Percentiles rank a stretch among this genome's conserved stretches.
Evolutionary conservation across 1,140 invertebrate genomes (phyloP).

Genomic region (Macrotrachela quadricornifera): DNA sequence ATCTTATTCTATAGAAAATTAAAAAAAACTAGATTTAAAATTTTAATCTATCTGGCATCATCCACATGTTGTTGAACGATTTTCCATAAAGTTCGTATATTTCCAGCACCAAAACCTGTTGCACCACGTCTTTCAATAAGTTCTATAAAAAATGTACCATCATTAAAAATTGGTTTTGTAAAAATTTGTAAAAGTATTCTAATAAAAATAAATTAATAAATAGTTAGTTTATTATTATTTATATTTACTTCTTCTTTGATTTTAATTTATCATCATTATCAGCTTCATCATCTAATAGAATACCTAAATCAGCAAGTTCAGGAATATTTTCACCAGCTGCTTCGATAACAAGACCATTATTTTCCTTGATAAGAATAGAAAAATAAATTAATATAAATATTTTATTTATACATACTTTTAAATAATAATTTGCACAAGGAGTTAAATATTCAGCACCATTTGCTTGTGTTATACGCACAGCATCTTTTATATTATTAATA

Average conservation of each 20-base stretch:
- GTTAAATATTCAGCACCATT: background rate
- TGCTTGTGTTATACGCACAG: conserved; percentile 6
- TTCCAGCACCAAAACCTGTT: conserved; percentile 35
- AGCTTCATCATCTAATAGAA: conserved; percentile 28
- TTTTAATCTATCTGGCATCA: no score
- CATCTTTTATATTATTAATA: background rate
- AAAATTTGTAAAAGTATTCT: conserved; percentile 38
- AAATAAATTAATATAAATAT: no score
- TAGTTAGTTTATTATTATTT: background rate
- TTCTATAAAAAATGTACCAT: conserved; percentile 37
- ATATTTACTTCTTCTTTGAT: background rate
- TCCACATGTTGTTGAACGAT: conserved; percentile 13
- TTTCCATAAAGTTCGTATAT: conserved; percentile 33
- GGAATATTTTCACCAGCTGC: background rate
- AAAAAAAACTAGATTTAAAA: no score
- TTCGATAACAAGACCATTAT: no score
- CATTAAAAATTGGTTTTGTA: conserved; percentile 31
- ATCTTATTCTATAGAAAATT: no score
- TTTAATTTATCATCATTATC: conserved; percentile 12
- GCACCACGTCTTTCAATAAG: conserved; percentile 34
- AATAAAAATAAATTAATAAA: conserved; percentile 6
- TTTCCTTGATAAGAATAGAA: no score
- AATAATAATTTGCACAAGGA: no score
- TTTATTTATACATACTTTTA: no score
- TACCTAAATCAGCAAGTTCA: conserved; percentile 11